Base-by-base conservation (phyloP, 1,140 invertebrate genomes). In the Eciton burchellii region DNA sequence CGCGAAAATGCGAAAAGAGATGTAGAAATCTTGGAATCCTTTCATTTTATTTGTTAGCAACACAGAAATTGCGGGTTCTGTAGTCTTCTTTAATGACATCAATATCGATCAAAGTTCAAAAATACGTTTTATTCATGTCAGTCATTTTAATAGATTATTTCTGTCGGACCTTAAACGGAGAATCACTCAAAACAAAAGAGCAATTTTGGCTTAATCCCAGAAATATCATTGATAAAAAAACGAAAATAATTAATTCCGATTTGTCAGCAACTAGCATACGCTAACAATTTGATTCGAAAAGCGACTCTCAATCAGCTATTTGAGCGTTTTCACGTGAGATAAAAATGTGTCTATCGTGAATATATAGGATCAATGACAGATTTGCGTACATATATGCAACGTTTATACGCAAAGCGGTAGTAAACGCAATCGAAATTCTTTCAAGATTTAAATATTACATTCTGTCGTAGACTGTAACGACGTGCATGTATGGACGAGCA, bases 381-480 rank as follows among this genome's bases (percentile, higher is more conserved):
- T 49, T 3, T 9, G 26, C 19, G 19, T 43, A 2, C 0, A 79
- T 79, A 45, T 68, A 68, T 49, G 74, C 59, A 29, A 43, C 26
- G 11, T 54, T 65, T 76, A 43, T 24, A 54, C 12, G 12, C 35
- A 6, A 19, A 19, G 45, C 14, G 21, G 19, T n/a, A 54, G 63
- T 43, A 68, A 41, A 19, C n/a, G 43, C 52, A 72, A 35, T 82
- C 79, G 49, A 72, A 57, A 82, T 24, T 35, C 35, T 52, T 54
- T 49, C 52, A 12, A 60, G 54, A 63, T 12, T 82, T 60, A 88
- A 86, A 88, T 88, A 88, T 88, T 86, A 88, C 29, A 76, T 87
- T 54, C 68, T 79, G 63, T 68, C 49, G 56, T 56, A 79, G 49
- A 68, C n/a, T 12, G 47, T 81, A 52, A 14, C 19, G 19, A 65